phyloP scores from a whole-genome alignment of 1,140 invertebrate genomes.

The Magallana angulata region DNA sequence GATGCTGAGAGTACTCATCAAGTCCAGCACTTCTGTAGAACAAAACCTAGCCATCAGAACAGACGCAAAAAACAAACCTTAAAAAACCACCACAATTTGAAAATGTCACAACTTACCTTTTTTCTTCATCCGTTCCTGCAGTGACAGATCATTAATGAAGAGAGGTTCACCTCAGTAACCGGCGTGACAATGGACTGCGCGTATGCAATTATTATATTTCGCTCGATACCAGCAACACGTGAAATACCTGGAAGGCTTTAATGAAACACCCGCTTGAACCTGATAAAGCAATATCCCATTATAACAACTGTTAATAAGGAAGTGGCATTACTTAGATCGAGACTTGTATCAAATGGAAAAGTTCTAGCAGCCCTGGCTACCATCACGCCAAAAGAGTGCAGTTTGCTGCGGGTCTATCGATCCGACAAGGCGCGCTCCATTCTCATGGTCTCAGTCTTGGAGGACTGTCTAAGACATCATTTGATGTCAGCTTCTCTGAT shows the following conservation, averaged over 20 bases:
- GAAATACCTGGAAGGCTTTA: not conserved
- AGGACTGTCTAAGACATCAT: slow-evolving; percentile 16
- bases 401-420: slow-evolving; percentile 10
- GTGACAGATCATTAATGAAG: slow-evolving; percentile 1
- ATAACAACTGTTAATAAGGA: not conserved
- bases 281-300: not conserved
- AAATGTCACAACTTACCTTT: not conserved
- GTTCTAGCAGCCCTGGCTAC: not conserved
- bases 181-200: not conserved
- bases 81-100: too few species aligned
- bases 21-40: too few species aligned
- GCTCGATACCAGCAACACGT: not conserved
- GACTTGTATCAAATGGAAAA: not conserved
- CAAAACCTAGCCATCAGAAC: too few species aligned
- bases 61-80: too few species aligned
- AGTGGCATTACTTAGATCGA: not conserved
- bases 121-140: not conserved
- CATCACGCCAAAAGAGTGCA: not conserved
- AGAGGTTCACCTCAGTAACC: not conserved
- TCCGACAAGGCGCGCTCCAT: not conserved
- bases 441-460: not conserved
- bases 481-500: slow-evolving; percentile 20
- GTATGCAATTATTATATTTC: not conserved
- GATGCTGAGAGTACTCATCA: too few species aligned
- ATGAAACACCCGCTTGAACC: too few species aligned